phyloP scores from a whole-genome alignment of 2,113 vertebrate genomes.

The Orthochromis indermauri region DNA sequence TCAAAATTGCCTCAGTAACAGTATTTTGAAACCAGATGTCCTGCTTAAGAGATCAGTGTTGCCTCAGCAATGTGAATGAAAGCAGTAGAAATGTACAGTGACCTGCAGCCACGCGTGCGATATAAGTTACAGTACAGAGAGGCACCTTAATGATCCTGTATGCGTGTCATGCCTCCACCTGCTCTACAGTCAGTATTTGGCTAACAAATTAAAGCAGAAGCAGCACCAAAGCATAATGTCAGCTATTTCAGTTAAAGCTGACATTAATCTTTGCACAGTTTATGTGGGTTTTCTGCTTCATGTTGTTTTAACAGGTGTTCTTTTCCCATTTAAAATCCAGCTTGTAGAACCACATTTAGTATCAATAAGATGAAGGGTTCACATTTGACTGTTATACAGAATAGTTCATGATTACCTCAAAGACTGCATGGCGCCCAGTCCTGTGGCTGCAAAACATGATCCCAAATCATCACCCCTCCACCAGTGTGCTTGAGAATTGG shows the following conservation, averaged over 20 bases:
- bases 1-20: accelerated
- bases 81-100: background rate
- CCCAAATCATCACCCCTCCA: background rate
- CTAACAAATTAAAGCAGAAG: background rate
- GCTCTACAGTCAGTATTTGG: background rate
- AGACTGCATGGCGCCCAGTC: background rate
- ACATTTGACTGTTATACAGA: background rate
- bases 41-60: background rate
- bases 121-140: background rate
- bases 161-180: background rate
- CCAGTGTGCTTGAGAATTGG: background rate
- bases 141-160: background rate
- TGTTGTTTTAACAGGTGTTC: background rate
- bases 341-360: background rate
- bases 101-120: background rate
- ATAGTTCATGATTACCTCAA: background rate
- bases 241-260: background rate
- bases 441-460: background rate
- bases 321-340: background rate
- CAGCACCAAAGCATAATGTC: background rate
- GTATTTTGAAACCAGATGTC: background rate
- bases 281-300: background rate
- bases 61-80: background rate
- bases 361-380: background rate
- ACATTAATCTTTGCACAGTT: background rate